These are phyloP conservation scores for Lepidocyrtoides sp. DNA, from an alignment of 2,888 invertebrate genomes.

Conservation along the genomic window DNA sequence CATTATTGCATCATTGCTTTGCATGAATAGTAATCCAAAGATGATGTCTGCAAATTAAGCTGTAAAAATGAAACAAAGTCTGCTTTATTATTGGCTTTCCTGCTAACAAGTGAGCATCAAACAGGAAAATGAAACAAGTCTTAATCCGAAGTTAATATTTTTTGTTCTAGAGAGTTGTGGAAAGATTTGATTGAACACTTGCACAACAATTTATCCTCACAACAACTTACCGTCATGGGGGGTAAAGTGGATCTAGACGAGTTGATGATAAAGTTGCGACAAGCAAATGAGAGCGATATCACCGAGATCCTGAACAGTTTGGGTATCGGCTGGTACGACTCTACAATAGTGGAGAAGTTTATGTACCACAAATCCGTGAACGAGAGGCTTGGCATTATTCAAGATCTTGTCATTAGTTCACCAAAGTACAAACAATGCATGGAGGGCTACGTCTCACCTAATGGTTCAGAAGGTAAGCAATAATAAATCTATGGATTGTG, in stretches of 20 bases:
- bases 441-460: slow-evolving; percentile 56
- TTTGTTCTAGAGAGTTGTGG: too few relatives aligned
- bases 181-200: too few relatives aligned
- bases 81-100: too few relatives aligned
- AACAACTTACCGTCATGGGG: slow-evolving; percentile 25
- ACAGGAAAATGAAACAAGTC: background rate
- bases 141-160: too few relatives aligned
- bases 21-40: too few relatives aligned
- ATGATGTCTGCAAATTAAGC: too few relatives aligned
- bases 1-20: too few relatives aligned
- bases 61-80: too few relatives aligned
- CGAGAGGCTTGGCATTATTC: slow-evolving; percentile 41
- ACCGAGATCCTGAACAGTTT: slow-evolving; percentile 55
- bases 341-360: slow-evolving; percentile 64
- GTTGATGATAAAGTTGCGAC: slow-evolving; percentile 16
- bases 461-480: slow-evolving; percentile 54
- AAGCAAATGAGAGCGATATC: slow-evolving; percentile 66
- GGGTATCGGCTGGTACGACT: slow-evolving; percentile 61
- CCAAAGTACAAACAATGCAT: slow-evolving; percentile 59
- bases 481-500: too few relatives aligned
- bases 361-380: slow-evolving; percentile 53
- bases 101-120: too few relatives aligned
- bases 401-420: slow-evolving; percentile 23
- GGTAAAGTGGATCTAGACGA: slow-evolving; percentile 43
- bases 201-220: too few relatives aligned